phyloP scores from a whole-genome alignment of 92 coral and sea anemone genomes.

The Epizoanthus rinbou region DNA sequence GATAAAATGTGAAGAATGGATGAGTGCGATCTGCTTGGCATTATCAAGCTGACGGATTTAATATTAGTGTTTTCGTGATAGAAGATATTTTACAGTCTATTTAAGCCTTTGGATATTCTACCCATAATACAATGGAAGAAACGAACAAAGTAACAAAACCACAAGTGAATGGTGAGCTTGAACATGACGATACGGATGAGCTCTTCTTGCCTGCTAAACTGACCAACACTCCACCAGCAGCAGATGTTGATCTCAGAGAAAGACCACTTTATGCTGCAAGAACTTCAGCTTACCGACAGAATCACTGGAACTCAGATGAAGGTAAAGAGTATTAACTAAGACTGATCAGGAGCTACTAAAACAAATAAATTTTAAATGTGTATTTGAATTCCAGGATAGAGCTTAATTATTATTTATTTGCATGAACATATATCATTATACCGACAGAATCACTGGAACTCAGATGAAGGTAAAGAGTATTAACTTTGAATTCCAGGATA shows the following conservation, averaged over 20 bases:
- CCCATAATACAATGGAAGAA: conserved; percentile 18
- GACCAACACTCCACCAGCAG: not conserved
- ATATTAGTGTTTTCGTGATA: not conserved
- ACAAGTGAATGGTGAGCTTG: conserved; percentile 5
- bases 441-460: conserved; percentile 61
- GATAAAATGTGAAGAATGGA: not conserved
- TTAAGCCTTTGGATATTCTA: conserved; percentile 2
- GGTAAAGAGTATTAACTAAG: conserved; percentile 30
- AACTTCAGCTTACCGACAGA: conserved; percentile 37
- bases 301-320: conserved; percentile 73
- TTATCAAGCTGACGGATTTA: not conserved
- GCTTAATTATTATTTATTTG: not conserved
- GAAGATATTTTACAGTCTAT: not conserved
- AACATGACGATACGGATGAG: conserved; percentile 23
- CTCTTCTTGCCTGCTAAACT: conserved; percentile 14
- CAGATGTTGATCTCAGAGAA: not conserved
- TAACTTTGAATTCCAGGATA: not conserved
- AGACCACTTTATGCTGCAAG: conserved; percentile 25
- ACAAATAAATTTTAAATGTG: not conserved
- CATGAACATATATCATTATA: not conserved
- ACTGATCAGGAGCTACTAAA: no score
- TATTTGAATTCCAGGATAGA: not conserved
- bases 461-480: conserved; percentile 60
- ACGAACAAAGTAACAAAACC: conserved; percentile 6
- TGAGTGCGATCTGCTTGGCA: not conserved